Evolutionary conservation across 2,797 vertebrate genomes (phyloP).

Genomic region (Chelon labrosus): DNA sequence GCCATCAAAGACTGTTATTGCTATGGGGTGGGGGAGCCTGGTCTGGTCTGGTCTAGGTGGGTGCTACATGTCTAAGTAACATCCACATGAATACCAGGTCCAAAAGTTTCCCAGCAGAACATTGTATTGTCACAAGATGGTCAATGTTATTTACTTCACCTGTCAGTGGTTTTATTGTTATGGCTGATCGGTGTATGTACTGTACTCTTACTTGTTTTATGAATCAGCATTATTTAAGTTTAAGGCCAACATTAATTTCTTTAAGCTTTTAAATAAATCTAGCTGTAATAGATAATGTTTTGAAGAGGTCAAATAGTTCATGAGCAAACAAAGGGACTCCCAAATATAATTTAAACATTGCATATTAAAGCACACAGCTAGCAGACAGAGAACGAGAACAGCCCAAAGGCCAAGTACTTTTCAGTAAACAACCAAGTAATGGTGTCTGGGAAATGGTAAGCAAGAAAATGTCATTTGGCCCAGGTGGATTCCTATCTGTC

Average conservation of each 20-base stretch:
- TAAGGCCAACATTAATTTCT: background rate
- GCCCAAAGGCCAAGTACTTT: slow-evolving; percentile 39
- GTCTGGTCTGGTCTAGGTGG: too few relatives aligned
- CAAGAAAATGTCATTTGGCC: slow-evolving; percentile 57
- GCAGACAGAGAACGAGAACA: slow-evolving; percentile 5
- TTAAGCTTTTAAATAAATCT: background rate
- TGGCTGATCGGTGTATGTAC: too few relatives aligned
- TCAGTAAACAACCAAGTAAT: slow-evolving; percentile 45
- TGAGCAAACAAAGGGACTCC: background rate
- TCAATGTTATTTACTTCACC: too few relatives aligned
- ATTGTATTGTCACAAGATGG: too few relatives aligned
- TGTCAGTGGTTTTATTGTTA: too few relatives aligned
- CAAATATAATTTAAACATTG: background rate
- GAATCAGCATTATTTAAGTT: too few relatives aligned
- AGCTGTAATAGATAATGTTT: background rate
- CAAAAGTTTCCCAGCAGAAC: too few relatives aligned
- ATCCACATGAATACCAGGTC: too few relatives aligned
- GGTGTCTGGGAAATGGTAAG: slow-evolving; percentile 28
- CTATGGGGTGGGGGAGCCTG: too few relatives aligned
- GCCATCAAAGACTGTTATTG: too few relatives aligned
- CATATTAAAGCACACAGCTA: slow-evolving; percentile 8
- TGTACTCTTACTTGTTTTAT: too few relatives aligned
- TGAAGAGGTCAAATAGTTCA: background rate
- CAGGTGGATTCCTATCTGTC: slow-evolving; percentile 45
- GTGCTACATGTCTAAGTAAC: too few relatives aligned